A percentile compares a stretch with the other conserved stretches of the same genome.
These are phyloP conservation scores for Coccyzus lansbergi DNA, from an alignment of 2,797 vertebrate species.

Conservation along the genomic window DNA sequence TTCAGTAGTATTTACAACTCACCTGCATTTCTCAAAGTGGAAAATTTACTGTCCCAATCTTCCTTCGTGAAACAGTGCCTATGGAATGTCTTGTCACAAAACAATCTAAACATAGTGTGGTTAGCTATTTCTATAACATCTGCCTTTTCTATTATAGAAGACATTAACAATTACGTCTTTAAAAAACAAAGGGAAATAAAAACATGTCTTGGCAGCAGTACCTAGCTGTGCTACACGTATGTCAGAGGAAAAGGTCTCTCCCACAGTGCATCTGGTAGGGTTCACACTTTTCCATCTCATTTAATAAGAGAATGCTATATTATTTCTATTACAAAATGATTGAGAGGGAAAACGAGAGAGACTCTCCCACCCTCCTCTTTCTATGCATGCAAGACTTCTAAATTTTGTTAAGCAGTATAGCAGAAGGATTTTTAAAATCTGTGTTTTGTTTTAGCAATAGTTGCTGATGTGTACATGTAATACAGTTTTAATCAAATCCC, in stretches of 20 bases:
- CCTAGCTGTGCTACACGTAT: slow-evolving; percentile 9
- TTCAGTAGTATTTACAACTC: slow-evolving; percentile 65
- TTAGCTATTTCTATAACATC: slow-evolving; percentile 80
- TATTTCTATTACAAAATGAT: slow-evolving; percentile 50
- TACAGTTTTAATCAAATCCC: slow-evolving; percentile 84
- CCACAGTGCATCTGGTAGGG: slow-evolving; percentile 45
- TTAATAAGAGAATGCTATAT: slow-evolving; percentile 30
- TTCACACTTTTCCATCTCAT: slow-evolving; percentile 43
- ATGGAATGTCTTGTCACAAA: slow-evolving; percentile 62
- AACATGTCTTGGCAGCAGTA: background rate
- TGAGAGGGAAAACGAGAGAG: background rate
- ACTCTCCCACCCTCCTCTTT: background rate
- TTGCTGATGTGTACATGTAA: slow-evolving; percentile 77
- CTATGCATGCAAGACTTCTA: slow-evolving; percentile 48
- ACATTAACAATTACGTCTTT: slow-evolving; percentile 73
- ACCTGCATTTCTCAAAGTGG: slow-evolving; percentile 66
- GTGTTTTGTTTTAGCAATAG: slow-evolving; percentile 76
- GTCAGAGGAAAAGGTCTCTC: slow-evolving; percentile 44
- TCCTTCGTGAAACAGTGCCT: slow-evolving; percentile 64
- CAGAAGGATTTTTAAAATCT: slow-evolving; percentile 73
- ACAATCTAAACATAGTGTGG: slow-evolving; percentile 57
- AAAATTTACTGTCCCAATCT: slow-evolving; percentile 70
- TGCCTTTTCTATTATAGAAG: slow-evolving; percentile 77
- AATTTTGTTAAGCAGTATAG: slow-evolving; percentile 71
- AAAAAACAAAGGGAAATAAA: slow-evolving; percentile 6